Evolutionary conservation across 2,797 vertebrate genomes (phyloP), one percentile per base, ranked within the genome.

Genomic region (Gadopsis bispinosus): DNA sequence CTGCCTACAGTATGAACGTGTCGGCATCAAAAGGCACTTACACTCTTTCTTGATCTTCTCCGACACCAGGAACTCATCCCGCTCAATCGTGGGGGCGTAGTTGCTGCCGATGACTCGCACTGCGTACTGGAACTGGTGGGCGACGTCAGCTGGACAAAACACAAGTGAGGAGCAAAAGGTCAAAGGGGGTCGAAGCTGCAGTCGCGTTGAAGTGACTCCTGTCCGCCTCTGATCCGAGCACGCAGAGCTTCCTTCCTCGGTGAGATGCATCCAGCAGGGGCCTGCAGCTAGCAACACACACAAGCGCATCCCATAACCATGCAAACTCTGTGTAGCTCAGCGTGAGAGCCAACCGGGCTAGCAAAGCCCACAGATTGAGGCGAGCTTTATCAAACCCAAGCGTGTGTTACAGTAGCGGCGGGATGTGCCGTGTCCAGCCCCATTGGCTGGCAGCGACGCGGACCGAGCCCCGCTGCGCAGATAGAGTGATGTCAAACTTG

Each of bases 21-120:
- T 20, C 20, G 6, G 56, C 19, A 48, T 17, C 17, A 17, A 7
- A 48, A 26, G 14, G 13, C 56, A 96, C 98, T 88, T 94, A 99
- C 98, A 69, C 85, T 99, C 98, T 93, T 99, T 99, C 93, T 99
- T 99, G 89, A 99, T 99, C 91, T 98, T 99, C 92, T 99, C 98
- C 0, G 97, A 97, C 62, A 99, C 98, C 81, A 99, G 95, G 92
- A 99, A 99, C 92, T 99, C 98, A 67, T 99, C 98, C 64, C 97
- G 95, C 71, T 99, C 98, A 37, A 99, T 98, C 0, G 97, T 98
- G 53, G 98, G 98, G 39, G 98, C 98, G 67, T 99, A 99, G 94
- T 99, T 99, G 82, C 98, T 99, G 88, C 98, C 98, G 35, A 99
- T 98, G 83, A 99, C 98, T 73, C 98, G 93, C 41, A 99, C 98